Base-by-base conservation (phyloP, 2,113 vertebrate species). In the Oncorhynchus mykiss region DNA sequence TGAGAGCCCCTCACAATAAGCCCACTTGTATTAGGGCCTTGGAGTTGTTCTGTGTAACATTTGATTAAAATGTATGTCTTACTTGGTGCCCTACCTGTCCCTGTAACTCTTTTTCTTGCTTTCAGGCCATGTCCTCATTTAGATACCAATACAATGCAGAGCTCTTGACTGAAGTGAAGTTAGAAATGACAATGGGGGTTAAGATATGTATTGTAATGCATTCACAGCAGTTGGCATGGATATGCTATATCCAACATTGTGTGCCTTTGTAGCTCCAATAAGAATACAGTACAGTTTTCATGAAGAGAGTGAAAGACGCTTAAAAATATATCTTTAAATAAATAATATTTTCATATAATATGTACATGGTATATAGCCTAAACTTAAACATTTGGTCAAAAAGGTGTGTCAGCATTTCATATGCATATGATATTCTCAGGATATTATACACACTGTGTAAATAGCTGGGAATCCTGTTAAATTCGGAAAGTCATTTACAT, bases 1-100 rank as follows among this genome's bases (percentile, higher is more conserved):
- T 85, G 82, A 91, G 89, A 88, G 90, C 90, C 4, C 51, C 88
- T 91, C 81, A 83, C 88, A 81, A 84, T 79, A 87, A 91, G 87
- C 90, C 89, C 60, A 80, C 84, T 88, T 88, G 89, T 87, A 90
- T 92, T 92, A 91, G 86, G 88, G 89, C 84, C 78, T 78, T 81
- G 73, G 87, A 89, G 88, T 86, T 77, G 80, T 85, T 84, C 81
- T 83, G 87, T 88, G 89, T 91, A 91, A 83, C 91, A 85, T 90
- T 88, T 89, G 90, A 93, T 93, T 92, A 93, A 91, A 92, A 91
- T 88, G 86, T 85, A 91, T 90, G 92, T 90, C 92, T 92, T 85
- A 90, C 83, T 83, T 79, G 83, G 83, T 87, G 76, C 83, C 90
- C 83, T 88, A 91, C 89, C 91, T 92, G 91, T 89, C 92, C 83